These are phyloP conservation scores for Microcaecilia unicolor DNA, from an alignment of 2,797 vertebrate genomes.

Conservation along the genomic window DNA sequence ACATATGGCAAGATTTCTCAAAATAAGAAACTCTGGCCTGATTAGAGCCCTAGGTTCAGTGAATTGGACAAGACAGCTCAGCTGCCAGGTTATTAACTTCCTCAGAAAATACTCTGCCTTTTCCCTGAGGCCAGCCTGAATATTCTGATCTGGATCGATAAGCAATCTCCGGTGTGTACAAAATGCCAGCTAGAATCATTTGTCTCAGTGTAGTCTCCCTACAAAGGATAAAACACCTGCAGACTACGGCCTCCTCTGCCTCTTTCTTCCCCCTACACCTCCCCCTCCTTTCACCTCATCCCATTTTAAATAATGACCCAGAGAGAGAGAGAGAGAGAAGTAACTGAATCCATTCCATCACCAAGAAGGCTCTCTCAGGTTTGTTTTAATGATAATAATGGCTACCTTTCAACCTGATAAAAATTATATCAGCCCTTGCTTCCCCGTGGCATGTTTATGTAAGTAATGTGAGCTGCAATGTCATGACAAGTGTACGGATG, in stretches of 20 bases:
- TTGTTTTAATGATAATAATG: slow-evolving; percentile 55
- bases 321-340: slow-evolving; percentile 75
- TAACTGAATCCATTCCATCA: slow-evolving; percentile 80
- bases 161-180: slow-evolving; percentile 99
- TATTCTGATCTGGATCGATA: slow-evolving; percentile 99
- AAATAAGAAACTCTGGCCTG: slow-evolving; percentile 96
- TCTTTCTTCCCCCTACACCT: slow-evolving; percentile 5
- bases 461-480: slow-evolving; percentile 49
- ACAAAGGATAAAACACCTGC: slow-evolving; percentile 83
- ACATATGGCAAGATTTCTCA: slow-evolving; percentile 65
- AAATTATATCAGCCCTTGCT: slow-evolving; percentile 52
- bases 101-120: slow-evolving; percentile 97
- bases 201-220: slow-evolving; percentile 82
- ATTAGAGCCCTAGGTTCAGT: slow-evolving; percentile 97
- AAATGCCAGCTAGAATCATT: slow-evolving; percentile 98
- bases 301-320: slow-evolving; percentile 91
- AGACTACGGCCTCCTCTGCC: slow-evolving; percentile 36
- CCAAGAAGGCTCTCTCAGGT: slow-evolving; percentile 51
- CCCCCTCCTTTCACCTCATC: slow-evolving; percentile 48
- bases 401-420: slow-evolving; percentile 52
- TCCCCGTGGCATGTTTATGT: slow-evolving; percentile 56
- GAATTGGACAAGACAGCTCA: slow-evolving; percentile 99
- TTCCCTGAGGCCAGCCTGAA: slow-evolving; percentile 78
- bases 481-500: slow-evolving; percentile 73
- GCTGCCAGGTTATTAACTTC: slow-evolving; percentile 99